These are phyloP conservation scores for Poeciliopsis presidionis DNA, from an alignment of 2,797 vertebrate genomes.

Conservation along the genomic window DNA sequence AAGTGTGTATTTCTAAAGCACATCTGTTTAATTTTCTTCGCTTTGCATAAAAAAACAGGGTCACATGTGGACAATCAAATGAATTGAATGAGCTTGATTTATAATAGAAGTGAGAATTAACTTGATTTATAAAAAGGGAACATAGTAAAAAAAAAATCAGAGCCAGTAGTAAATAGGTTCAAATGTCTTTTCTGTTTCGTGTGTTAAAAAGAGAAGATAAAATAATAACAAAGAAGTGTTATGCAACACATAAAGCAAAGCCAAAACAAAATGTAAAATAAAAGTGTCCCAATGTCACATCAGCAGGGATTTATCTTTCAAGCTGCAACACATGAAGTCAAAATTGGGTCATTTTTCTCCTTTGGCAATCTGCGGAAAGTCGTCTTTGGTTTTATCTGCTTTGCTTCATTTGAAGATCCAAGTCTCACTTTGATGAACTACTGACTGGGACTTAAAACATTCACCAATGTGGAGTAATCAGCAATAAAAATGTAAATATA, in stretches of 20 bases:
- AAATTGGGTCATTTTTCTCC: slow-evolving; percentile 61
- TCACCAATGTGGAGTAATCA: slow-evolving; percentile 31
- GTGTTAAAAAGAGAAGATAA: slow-evolving; percentile 26
- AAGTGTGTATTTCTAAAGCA: background rate
- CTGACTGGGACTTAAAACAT: slow-evolving; percentile 35
- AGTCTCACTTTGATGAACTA: slow-evolving; percentile 39
- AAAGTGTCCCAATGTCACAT: slow-evolving; percentile 40
- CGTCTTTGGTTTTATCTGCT: slow-evolving; percentile 51
- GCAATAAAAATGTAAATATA: slow-evolving; percentile 45
- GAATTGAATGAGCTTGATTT: background rate
- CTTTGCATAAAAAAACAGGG: background rate
- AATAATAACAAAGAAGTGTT: slow-evolving; percentile 39
- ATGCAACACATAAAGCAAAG: slow-evolving; percentile 26
- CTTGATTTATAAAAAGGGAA: slow-evolving; percentile 4
- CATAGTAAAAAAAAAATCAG: background rate
- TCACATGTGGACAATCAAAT: background rate
- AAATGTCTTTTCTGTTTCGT: background rate
- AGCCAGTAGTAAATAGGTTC: slow-evolving; percentile 16
- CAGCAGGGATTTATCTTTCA: slow-evolving; percentile 47
- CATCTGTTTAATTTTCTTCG: background rate
- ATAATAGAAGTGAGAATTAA: slow-evolving; percentile 1
- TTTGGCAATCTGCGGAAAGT: slow-evolving; percentile 59
- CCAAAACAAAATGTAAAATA: slow-evolving; percentile 43
- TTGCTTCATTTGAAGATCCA: slow-evolving; percentile 44
- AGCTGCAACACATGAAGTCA: slow-evolving; percentile 48